A percentile compares a stretch with the other conserved stretches of the same genome.
These are phyloP conservation scores for Ephestia elutella DNA, from an alignment of 1,140 invertebrate species.

Conservation along the genomic window DNA sequence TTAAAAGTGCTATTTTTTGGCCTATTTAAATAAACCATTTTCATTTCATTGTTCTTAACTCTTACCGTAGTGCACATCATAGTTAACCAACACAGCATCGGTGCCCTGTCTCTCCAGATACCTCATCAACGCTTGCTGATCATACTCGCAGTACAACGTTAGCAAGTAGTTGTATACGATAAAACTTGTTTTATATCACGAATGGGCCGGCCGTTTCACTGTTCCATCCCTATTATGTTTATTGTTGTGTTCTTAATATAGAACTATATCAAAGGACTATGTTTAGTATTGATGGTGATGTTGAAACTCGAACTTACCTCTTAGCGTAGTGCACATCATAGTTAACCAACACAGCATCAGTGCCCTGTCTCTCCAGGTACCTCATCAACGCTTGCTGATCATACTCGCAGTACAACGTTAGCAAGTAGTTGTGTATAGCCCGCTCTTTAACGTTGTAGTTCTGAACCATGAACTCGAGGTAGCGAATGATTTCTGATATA, in stretches of 20 bases:
- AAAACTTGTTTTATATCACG: too few species aligned
- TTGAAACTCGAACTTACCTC: conserved; percentile 53
- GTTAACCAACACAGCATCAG: conserved; percentile 76
- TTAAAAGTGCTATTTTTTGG: too few species aligned
- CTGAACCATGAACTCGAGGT: conserved; percentile 92
- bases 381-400: conserved; percentile 83
- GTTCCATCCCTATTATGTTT: too few species aligned
- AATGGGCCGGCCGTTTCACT: too few species aligned
- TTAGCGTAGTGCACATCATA: conserved; percentile 90
- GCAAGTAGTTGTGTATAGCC: conserved; percentile 93
- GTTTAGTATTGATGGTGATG: too few species aligned
- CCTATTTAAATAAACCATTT: too few species aligned
- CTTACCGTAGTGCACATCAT: conserved; percentile 88
- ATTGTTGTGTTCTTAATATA: too few species aligned
- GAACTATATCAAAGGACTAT: too few species aligned
- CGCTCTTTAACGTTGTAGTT: conserved; percentile 86
- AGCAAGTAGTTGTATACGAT: conserved; percentile 96
- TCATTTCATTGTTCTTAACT: too few species aligned
- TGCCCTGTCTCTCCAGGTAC: conserved; percentile 89
- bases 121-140: conserved; percentile 83
- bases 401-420: conserved; percentile 88
- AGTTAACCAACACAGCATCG: conserved; percentile 77
- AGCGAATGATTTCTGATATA: conserved; percentile 84
- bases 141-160: conserved; percentile 86
- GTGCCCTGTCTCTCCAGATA: conserved; percentile 90